These are phyloP conservation scores for Halictus rubicundus DNA, from an alignment of 1,140 invertebrate species.

Conservation along the genomic window DNA sequence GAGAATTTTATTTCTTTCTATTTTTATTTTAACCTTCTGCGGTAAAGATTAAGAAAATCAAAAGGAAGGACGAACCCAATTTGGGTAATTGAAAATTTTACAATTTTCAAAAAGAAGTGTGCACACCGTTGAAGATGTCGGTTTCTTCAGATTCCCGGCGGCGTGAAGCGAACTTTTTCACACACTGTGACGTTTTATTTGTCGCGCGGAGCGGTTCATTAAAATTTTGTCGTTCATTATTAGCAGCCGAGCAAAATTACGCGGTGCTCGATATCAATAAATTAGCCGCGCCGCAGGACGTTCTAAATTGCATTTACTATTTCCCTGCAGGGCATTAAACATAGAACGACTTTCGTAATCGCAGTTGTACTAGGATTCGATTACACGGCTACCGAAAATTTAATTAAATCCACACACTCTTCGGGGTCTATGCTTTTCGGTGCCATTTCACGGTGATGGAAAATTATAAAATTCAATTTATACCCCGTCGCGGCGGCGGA, in stretches of 20 bases:
- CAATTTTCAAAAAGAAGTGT: too few relatives aligned
- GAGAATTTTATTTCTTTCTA: too few relatives aligned
- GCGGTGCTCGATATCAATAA: conserved; percentile 37
- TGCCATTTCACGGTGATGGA: background rate
- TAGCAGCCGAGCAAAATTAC: conserved; percentile 32
- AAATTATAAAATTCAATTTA: conserved; percentile 40
- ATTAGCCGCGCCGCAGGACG: conserved; percentile 41
- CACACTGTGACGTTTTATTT: background rate
- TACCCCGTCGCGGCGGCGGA: background rate
- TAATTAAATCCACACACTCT: conserved; percentile 40
- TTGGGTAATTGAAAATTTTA: too few relatives aligned
- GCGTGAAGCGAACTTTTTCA: background rate
- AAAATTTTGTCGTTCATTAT: conserved; percentile 37
- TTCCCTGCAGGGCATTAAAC: conserved; percentile 49
- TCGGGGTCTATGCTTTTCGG: conserved; percentile 1
- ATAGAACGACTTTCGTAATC: conserved; percentile 49
- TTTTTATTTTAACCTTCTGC: too few relatives aligned
- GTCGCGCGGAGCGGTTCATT: background rate
- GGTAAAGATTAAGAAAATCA: too few relatives aligned
- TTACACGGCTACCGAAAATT: conserved; percentile 43
- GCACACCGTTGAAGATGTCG: too few relatives aligned
- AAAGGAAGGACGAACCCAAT: too few relatives aligned
- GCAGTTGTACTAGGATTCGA: conserved; percentile 51
- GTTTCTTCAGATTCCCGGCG: too few relatives aligned
- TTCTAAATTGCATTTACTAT: conserved; percentile 52